Evolutionary conservation across 2,797 vertebrate species (phyloP), one percentile per base, ranked within the genome.

Genomic region (Avahi laniger): DNA sequence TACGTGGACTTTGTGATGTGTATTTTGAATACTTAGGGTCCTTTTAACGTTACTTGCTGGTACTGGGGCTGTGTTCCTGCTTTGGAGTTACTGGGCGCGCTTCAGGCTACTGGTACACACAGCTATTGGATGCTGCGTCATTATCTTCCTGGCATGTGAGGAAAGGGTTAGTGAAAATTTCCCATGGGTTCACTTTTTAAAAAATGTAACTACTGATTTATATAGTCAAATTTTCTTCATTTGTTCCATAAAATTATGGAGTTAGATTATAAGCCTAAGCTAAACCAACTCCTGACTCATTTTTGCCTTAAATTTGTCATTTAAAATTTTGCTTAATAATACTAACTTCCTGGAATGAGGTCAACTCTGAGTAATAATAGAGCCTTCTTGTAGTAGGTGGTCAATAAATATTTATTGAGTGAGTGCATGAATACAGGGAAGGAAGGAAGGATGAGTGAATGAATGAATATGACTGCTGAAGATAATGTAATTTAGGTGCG

Each of bases 161-260:
- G 69, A 87, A 90, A 87, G 87, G 54, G 75, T 69, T 70, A 83
- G 54, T 79, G 76, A 95, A 95, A 89, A 79, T 75, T 63, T 87
- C 89, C 89, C 48, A 11, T 83, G 70, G 30, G 54, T 79, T 92
- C 28, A 22, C 38, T 78, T 91, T 82, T 69, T 35, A 48, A 35
- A 41, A 89, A 88, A 69, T 46, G 54, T 73, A 78, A 79, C 11
- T 92, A 82, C 35, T 95, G 69, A 82, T 59, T 76, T 86, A 79
- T 69, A 26, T 38, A 65, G 41, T 78, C 70, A 85, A 5, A 9
- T 89, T 89, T 91, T 83, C 41, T 92, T 79, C 35, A 86, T 85
- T 92, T 54, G 9, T 87, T 94, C 22, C n/a, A 46, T 94, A 93
- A 86, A 87, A 83, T 83, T 81, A 81, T 81, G 24, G 1, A 87